Evolutionary conservation across 2,888 invertebrate species (phyloP), one percentile per base, ranked within the genome.

Genomic region (Odontocerum albicorne): DNA sequence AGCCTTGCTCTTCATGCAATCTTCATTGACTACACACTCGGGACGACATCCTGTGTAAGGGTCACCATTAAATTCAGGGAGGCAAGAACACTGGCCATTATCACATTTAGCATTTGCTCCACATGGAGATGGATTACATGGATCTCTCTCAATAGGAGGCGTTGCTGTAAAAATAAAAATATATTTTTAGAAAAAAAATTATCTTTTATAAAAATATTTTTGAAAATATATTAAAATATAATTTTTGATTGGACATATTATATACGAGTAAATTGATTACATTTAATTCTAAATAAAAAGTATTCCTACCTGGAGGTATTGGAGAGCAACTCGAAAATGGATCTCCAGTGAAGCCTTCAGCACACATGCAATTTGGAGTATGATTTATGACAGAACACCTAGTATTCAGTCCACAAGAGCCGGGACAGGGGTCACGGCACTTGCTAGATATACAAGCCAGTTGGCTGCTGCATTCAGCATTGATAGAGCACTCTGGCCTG

Each of bases 351-450:
- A 85, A 90, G 60, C 87, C 89, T 69, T 82, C 77, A 63, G 77
- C 75, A 68, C 91, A 91, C 65, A 83, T 84, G 67, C 92, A 92
- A 58, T 86, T 75, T 55, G 91, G 90, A 63, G 85, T 82, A 70
- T 92, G 91, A 68, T 87, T 88, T 63, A 87, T 77, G 45, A 88
- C 88, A 62, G 81, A 81, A 70, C 93, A 93, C 59, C 83, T 76
- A 19, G 91, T 85, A 66, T 85, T 82, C 53, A 84, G 70, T 43
- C 90, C 90, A 68, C 91, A 91, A 43, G 87, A 84, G 38, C 88
- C 89, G 45, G 82, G 80, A 67, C 92, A 92, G 49, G 92, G 91
- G 68, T 91, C 88, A 57, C 80, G 77, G 70, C 91, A 92, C 70
- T 83, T 86, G 66, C 86, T 85, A 68, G 87, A 87, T 62, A 88